These are phyloP conservation scores for Epinephelus cyanopodus DNA, from an alignment of 2,113 vertebrate species.

Conservation along the genomic window DNA sequence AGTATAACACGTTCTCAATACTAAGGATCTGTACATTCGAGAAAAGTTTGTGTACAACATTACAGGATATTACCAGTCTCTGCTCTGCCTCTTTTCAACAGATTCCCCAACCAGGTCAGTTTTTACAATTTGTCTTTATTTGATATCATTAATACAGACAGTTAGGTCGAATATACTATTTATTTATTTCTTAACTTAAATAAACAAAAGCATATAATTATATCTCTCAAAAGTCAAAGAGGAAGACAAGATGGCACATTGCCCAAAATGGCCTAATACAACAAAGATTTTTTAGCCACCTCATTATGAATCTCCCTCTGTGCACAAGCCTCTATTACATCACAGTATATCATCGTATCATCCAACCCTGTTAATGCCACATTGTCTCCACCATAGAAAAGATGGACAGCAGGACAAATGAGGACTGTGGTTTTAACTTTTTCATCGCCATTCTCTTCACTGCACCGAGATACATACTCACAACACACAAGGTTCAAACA, in stretches of 20 bases:
- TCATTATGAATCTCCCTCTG: background rate
- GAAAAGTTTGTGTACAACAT: background rate
- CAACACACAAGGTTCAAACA: background rate
- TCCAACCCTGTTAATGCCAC: background rate
- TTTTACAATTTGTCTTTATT: background rate
- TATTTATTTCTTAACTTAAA: background rate
- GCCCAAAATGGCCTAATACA: background rate
- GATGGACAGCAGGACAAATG: background rate
- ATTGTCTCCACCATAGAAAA: background rate
- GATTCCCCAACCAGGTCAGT: background rate
- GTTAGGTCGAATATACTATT: background rate
- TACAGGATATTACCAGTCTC: background rate
- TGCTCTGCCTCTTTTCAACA: too few relatives aligned
- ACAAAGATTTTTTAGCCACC: too few relatives aligned
- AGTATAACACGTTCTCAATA: background rate
- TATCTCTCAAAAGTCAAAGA: background rate
- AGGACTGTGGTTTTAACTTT: background rate
- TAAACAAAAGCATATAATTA: background rate
- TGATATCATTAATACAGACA: background rate
- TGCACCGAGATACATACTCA: background rate
- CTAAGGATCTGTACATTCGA: background rate
- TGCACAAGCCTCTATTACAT: background rate
- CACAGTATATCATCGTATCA: background rate
- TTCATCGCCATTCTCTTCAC: background rate
- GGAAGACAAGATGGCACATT: background rate